Conservation (phyloP, 2,888 invertebrate species). For the Pammene aurita region DNA sequence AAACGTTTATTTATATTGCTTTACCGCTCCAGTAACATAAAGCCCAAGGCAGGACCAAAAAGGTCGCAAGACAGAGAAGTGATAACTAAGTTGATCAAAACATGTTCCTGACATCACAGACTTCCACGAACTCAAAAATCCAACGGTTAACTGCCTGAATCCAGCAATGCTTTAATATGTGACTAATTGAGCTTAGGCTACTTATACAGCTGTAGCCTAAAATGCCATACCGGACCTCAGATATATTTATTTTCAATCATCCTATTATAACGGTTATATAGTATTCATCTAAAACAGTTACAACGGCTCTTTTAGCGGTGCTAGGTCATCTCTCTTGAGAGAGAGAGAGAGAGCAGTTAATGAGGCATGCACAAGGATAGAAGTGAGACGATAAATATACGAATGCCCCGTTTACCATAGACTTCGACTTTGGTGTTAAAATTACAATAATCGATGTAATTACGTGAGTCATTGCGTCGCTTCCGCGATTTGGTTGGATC, state of each 20-base stretch:
- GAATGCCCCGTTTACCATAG: constrained; percentile 5
- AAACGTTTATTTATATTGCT: no score
- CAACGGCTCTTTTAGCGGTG: constrained; percentile 30
- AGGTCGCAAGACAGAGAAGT: neutral
- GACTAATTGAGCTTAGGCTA: neutral
- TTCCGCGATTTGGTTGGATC: constrained; percentile 47
- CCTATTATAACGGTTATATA: constrained; percentile 31
- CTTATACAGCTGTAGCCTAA: neutral
- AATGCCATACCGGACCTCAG: neutral
- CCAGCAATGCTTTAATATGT: constrained; percentile 1
- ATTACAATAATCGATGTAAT: constrained; percentile 42
- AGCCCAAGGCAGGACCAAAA: no score
- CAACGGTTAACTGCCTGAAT: constrained; percentile 7
- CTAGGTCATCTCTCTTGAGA: constrained; percentile 9
- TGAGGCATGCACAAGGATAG: neutral
- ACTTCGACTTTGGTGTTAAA: constrained; percentile 28
- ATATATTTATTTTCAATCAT: constrained; percentile 26
- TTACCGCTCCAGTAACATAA: no score
- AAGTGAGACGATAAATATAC: neutral
- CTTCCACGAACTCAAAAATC: constrained; percentile 9
- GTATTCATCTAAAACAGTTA: constrained; percentile 28
- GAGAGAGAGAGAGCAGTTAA: no score
- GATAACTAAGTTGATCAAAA: neutral
- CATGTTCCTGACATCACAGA: constrained; percentile 3
- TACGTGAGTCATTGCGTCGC: constrained; percentile 43